phyloP scores from a whole-genome alignment of 2,797 vertebrate species.

The Pipistrellus pygmaeus region DNA sequence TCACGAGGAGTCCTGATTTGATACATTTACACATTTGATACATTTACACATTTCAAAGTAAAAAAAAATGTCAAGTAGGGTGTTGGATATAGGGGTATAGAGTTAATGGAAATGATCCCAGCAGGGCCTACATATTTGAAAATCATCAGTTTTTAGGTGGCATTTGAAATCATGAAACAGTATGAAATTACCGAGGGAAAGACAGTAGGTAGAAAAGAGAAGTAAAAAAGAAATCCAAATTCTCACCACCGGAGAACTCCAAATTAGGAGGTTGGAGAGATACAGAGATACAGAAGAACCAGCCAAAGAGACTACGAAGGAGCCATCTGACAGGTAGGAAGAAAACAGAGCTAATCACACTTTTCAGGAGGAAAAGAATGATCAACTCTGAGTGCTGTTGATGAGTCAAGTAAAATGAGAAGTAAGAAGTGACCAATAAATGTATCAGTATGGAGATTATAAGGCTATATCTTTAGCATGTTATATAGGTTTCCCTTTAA shows the following conservation, averaged over 20 bases:
- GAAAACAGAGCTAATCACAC: not conserved
- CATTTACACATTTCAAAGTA: not conserved
- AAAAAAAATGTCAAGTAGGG: not conserved
- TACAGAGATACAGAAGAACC: not conserved
- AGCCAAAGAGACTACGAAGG: not conserved
- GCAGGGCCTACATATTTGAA: not conserved
- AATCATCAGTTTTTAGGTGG: not conserved
- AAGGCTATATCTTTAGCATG: not conserved
- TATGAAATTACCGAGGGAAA: not conserved
- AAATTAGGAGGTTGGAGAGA: not conserved
- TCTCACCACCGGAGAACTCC: not conserved
- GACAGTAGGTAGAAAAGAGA: not conserved
- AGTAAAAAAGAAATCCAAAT: not conserved
- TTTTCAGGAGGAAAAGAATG: not conserved
- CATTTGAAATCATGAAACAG: slow-evolving; percentile 10
- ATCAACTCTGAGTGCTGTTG: not conserved
- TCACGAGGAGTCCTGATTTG: not conserved
- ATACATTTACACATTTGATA: not conserved
- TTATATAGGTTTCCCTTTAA: slow-evolving; percentile 3
- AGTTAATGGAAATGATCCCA: not conserved
- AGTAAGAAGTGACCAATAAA: not conserved
- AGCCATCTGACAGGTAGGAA: not conserved
- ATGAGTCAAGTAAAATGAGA: not conserved
- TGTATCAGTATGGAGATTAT: not conserved
- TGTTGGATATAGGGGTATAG: not conserved